Base-by-base conservation (phyloP, 2,888 invertebrate species). In the Limnephilus lunatus region DNA sequence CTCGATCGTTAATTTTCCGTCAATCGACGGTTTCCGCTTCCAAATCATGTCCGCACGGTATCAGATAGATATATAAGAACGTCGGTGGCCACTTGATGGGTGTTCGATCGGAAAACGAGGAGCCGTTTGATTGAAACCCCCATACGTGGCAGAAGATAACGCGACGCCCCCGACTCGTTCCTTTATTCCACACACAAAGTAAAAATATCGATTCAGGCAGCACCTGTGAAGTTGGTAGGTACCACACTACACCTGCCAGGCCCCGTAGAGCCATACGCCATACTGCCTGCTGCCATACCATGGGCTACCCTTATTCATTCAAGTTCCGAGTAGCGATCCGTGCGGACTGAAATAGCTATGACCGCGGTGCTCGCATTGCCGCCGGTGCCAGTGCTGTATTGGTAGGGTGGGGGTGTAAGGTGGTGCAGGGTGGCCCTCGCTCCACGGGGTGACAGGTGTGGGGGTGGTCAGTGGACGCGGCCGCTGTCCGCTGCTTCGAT, bases 271-370 rank as follows among this genome's bases (percentile, higher is more conserved):
- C 95, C 98, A 98, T 91, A 98, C 98, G 94, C 98, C 99, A 35
- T 99, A 98, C 95, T 97, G 68, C 68, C n/a, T 68, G 25, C 25
- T n/a, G 53, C 53, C 53, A 53, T 53, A 68, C 68, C 68, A 68
- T 68, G 97, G 94, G 97, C 98, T 94, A 98, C 99, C 0, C 95
- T 98, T 15, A 96, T 98, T 93, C 95, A 98, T 48, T 98, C 98
- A 14, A 99, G 91, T 87, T 53, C 44, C 81, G 93, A 89, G 92
- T 87, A 85, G 81, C 91, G 48, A 87, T 35, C 53, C 44, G 53
- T 82, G 89, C 88, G 91, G 91, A 88, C 88, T 32, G 88, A 68
- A 53, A 32, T 90, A 89, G 32, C 91, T 82, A 89, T 87, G 88
- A 85, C 90, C 83, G 53, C 19, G 44, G 90, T 48, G 48, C 48